Base-by-base conservation (phyloP, 2,888 invertebrate genomes). In the Stenchaetothrips biformis region DNA sequence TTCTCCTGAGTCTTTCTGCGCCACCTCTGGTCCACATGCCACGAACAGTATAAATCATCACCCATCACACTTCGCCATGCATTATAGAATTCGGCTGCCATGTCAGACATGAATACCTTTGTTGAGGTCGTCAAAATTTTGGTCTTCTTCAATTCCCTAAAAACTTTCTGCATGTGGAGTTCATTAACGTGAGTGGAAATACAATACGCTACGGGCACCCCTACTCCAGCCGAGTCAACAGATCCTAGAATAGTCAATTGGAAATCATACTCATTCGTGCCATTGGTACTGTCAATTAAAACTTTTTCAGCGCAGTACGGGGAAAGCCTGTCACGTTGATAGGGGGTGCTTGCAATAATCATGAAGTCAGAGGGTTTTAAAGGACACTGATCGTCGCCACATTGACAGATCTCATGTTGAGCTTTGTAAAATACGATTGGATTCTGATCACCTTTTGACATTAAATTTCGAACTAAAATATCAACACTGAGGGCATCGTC, bases 21-120 rank as follows among this genome's bases (percentile, higher is more conserved):
- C 53, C 53, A 53, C 53, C 53, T 9, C 53, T 53, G 9, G 53
- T 53, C 53, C 9, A 53, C 53, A 53, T 53, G 53, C 53, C 53
- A 53, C 9, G 53, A 9, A 53, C 53, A 53, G 53, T 53, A 53
- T 2, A 53, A 53, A 13, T 13, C 53, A 53, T 53, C 80, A 37
- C 81, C 80, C 81, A 82, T 81, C n/a, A 81, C 81, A n/a, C 77
- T 21, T 21, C 67, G 67, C 82, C 82, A 82, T 0, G 81, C 77
- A 9, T 81, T 78, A 62, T 81, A 82, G 53, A 81, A 81, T 16
- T 77, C 80, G 8, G 78, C 48, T n/a, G 74, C 79, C 49, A 80
- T 81, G 48, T 82, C 82, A 48, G 81, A 49, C 74, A 82, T 78
- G 13, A 82, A 80, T n/a, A 81, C 77, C 4, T 80, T 80, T n/a